Evolutionary conservation across 2,113 vertebrate species (phyloP).

Genomic region (Chloropsis cyanopogon): DNA sequence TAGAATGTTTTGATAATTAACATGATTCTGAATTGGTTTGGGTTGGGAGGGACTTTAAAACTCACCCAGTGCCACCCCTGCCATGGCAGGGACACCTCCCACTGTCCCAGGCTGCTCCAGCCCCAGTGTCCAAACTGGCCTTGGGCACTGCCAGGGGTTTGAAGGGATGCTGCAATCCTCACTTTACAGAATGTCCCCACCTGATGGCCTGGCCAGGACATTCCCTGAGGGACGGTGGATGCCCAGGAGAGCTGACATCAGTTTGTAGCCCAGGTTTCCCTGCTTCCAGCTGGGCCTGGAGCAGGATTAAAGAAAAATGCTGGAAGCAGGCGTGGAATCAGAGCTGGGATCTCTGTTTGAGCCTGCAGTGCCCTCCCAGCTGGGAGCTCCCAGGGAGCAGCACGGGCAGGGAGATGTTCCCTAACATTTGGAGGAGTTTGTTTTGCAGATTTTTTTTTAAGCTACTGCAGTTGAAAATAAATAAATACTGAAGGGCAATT

Average conservation of each 20-base stretch:
- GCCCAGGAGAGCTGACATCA: not conserved
- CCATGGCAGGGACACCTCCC: not conserved
- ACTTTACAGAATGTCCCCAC: fast-evolving
- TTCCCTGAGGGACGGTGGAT: fast-evolving
- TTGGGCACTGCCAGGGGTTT: not conserved
- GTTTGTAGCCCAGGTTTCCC: fast-evolving
- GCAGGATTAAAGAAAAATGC: not conserved
- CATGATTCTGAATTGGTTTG: not conserved
- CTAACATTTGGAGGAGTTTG: not conserved
- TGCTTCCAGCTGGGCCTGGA: not conserved
- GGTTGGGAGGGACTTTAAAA: not conserved
- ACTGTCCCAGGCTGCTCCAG: not conserved
- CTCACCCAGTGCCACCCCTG: no score
- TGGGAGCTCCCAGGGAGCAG: not conserved
- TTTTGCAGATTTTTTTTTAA: not conserved
- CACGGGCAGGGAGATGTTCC: not conserved
- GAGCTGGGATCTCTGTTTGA: not conserved
- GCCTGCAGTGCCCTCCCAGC: not conserved
- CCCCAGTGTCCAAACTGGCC: not conserved
- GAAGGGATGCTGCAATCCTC: fast-evolving
- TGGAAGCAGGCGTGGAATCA: fast-evolving
- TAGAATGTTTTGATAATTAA: not conserved
- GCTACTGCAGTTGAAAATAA: slow-evolving; percentile 42
- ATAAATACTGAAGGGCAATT: slow-evolving; percentile 59
- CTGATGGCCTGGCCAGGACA: fast-evolving